Conservation (phyloP, 2,113 vertebrate genomes). For the Elephas maximus region DNA sequence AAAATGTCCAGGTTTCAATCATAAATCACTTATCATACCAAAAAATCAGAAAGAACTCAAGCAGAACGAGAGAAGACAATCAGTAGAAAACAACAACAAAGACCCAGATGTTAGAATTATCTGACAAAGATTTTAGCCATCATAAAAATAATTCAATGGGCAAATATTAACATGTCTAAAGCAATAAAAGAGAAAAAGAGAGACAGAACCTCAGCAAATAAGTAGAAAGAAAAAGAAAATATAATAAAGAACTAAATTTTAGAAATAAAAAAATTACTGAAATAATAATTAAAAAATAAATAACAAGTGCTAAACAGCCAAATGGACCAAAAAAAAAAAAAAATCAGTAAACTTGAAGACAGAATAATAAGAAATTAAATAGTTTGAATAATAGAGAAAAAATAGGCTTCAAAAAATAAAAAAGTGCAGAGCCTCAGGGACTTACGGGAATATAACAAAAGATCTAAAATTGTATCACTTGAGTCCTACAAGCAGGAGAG, state of each 20-base stretch:
- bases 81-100: background rate
- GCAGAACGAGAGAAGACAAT: background rate
- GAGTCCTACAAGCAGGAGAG: background rate
- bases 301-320: background rate
- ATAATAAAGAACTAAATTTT: background rate
- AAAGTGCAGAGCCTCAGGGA: background rate
- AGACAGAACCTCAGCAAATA: background rate
- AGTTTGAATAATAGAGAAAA: background rate
- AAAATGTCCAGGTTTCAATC: background rate
- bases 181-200: background rate
- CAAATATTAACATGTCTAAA: background rate
- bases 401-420: background rate
- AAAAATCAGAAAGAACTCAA: background rate
- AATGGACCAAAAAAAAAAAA: too few relatives aligned
- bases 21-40: background rate
- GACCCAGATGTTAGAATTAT: background rate
- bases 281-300: background rate
- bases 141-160: background rate
- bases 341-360: background rate
- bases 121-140: background rate
- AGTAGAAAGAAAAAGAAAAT: background rate
- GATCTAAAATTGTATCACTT: background rate
- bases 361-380: background rate
- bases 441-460: background rate
- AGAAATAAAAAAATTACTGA: background rate